Percentiles rank a stretch among this genome's conserved stretches.
Evolutionary conservation across 2,113 vertebrate species (phyloP).

Genomic region (Crotalus horridus): DNA sequence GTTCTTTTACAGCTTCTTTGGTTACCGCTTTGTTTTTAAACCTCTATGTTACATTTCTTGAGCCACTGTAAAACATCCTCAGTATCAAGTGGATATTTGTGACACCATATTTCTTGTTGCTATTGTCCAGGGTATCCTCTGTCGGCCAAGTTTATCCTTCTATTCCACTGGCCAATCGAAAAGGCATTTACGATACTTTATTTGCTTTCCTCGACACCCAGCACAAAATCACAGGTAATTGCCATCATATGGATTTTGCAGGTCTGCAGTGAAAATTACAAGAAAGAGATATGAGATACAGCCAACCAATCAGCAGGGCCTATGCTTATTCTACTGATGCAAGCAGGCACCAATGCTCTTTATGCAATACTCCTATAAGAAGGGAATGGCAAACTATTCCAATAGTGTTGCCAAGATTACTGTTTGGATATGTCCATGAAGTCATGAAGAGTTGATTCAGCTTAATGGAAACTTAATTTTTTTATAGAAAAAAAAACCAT

Average conservation of each 20-base stretch:
- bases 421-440: background rate
- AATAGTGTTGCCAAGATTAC: background rate
- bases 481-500: background rate
- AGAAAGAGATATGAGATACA: background rate
- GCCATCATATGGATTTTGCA: background rate
- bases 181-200: background rate
- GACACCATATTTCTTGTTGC: background rate
- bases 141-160: conserved; percentile 10
- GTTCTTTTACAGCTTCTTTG: background rate
- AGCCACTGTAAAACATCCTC: background rate
- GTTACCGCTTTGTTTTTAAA: background rate
- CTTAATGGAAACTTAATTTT: background rate
- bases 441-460: background rate
- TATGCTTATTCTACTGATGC: background rate
- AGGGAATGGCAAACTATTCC: background rate
- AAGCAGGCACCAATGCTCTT: background rate
- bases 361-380: background rate
- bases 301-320: background rate
- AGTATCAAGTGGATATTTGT: background rate
- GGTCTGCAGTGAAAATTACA: background rate
- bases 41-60: background rate
- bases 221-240: conserved; percentile 29
- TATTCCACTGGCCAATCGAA: background rate
- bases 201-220: conserved; percentile 41
- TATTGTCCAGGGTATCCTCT: conserved; percentile 23